Base-by-base conservation (phyloP, 1,140 invertebrate species). In the Mesaphorura yosii region DNA sequence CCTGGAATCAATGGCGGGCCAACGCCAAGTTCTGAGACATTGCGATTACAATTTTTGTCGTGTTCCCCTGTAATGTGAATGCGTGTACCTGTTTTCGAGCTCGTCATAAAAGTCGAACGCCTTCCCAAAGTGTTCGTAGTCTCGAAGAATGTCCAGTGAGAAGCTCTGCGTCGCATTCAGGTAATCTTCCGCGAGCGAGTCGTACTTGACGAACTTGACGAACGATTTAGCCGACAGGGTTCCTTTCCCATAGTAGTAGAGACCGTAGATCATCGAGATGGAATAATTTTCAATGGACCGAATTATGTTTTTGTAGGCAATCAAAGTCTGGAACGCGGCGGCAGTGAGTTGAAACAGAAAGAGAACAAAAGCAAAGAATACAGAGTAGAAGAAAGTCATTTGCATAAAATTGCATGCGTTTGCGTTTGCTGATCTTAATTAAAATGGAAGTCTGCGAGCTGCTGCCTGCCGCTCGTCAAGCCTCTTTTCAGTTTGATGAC, bases 231-330 rank as follows among this genome's bases (percentile, higher is more conserved):
- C 57, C 22, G 57, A 61, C 7, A 72, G 59, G 27, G 63, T 49
- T 0, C 69, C 69, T 31, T 62, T 63, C 20, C 67, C 66, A 58
- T 66, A 71, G 51, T 69, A 70, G 57, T 67, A 66, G 20, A 69
- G 58, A 25, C 68, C 69, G 41, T 69, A 71, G 14, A 72, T 51
- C 53, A 59, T 55, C 37, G 68, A 64, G 40, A 70, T 68, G 42
- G 64, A 66, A 51, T 67, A 64, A 48, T 71, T 67, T 57, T 72
- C 70, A 27, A 72, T 66, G 17, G 64, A 59, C 12, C 66, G 61
- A 23, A 71, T 64, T 17, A 71, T 64, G 57, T 68, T 69, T 52
- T 68, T 66, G 65, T 68, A 71, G 2, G 70, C 68, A 45, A 71
- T 66, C 51, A 69, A 56, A 22, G 62, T 53, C 67, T 69, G 51